Evolutionary conservation across 2,797 vertebrate genomes (phyloP), one percentile per base, ranked within the genome.

Genomic region (Acropternis orthonyx): DNA sequence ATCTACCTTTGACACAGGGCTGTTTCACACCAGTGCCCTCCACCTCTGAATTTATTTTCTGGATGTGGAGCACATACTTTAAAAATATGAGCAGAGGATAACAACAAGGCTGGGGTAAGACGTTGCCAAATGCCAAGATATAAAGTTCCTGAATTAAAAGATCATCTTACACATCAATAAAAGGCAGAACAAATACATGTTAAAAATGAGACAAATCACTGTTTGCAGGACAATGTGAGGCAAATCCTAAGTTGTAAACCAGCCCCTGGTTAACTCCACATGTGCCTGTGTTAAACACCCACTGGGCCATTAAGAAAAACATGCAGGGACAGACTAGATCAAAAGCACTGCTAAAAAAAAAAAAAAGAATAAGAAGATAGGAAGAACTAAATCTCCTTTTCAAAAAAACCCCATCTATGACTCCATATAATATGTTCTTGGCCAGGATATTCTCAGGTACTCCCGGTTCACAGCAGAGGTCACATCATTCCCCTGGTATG

Each of bases 11-110:
- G 86, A 78, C 93, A 95, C 39, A 49, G 78, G 44, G 88, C 66
- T 80, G 77, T 66, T 95, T 52, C 93, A 81, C 94, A 93, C 5
- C 9, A 75, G 66, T 80, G 68, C 89, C 71, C 96, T 96, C 89
- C 82, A 84, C 69, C 92, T 68, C 78, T 1, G 92, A 43, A 96
- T 96, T 97, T 91, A 85, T 97, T 93, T 82, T 80, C 85, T 92
- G 62, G 39, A 32, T 66, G 59, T 44, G 41, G 58, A 87, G 51
- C 68, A 80, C 58, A 20, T 20, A 10, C 56, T 79, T 82, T 37
- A 39, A 71, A 89, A 72, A 34, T 26, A 77, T 43, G 69, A 92
- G 41, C 74, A 41, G 61, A 34, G 62, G 26, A 22, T 17, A 77
- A 44, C 32, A 79, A 37, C 20, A 16, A 93, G 84, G 69, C 59